phyloP scores from a whole-genome alignment of 2,113 vertebrate species.

The Menura novaehollandiae region DNA sequence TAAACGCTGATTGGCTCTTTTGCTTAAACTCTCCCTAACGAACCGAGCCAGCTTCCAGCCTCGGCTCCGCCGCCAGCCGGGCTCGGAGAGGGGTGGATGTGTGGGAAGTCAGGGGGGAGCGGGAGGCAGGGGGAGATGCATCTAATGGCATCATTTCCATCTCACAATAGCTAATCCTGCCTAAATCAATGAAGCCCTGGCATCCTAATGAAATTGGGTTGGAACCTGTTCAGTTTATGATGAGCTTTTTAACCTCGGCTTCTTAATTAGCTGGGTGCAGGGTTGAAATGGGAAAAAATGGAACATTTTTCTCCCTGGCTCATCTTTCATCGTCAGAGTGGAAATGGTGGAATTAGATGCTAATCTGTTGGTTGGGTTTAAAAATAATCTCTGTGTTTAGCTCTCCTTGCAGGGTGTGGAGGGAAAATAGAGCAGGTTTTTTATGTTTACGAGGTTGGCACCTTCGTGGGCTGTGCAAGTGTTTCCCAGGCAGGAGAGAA shows the following conservation, averaged over 20 bases:
- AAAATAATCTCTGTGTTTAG: slow-evolving; percentile 20
- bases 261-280: slow-evolving; percentile 50
- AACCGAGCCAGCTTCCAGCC: neutral
- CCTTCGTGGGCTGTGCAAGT: neutral
- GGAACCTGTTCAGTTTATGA: slow-evolving; percentile 59
- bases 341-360: slow-evolving; percentile 24
- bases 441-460: neutral
- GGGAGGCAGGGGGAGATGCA: neutral
- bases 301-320: neutral
- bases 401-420: neutral
- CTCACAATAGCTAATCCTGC: slow-evolving; percentile 61
- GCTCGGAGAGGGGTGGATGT: neutral
- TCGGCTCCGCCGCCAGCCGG: neutral
- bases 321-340: neutral
- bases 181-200: neutral
- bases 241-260: slow-evolving; percentile 58
- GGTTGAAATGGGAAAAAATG: slow-evolving; percentile 24
- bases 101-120: neutral
- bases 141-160: slow-evolving; percentile 31
- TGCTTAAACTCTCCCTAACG: neutral
- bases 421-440: neutral
- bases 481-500: neutral
- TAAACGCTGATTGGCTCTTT: slow-evolving; percentile 39
- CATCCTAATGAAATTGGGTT: slow-evolving; percentile 27
- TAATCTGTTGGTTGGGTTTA: slow-evolving; percentile 24